A percentile compares a stretch with the other conserved stretches of the same genome.
Evolutionary conservation across 2,888 invertebrate genomes (phyloP).

Genomic region (Chrysolina americana): DNA sequence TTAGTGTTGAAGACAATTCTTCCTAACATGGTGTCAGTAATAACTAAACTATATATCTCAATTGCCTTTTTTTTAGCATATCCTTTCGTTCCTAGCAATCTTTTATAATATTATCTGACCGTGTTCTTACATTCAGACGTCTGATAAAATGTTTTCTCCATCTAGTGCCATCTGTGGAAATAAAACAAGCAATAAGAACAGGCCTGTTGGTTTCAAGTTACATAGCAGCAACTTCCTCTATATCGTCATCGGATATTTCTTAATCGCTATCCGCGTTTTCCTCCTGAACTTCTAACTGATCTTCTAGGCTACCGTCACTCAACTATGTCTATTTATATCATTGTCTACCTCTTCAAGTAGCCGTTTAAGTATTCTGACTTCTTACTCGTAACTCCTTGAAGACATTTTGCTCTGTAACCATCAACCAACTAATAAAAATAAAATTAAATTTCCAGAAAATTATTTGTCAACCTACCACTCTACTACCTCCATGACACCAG

Average conservation of each 20-base stretch:
- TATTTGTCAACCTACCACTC: neutral
- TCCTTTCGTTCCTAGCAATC: too few relatives aligned
- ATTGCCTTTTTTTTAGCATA: too few relatives aligned
- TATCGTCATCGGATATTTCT: conserved; percentile 20
- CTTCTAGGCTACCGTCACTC: conserved; percentile 15
- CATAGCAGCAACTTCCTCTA: conserved; percentile 4
- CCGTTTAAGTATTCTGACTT: conserved; percentile 17
- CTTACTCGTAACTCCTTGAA: conserved; percentile 16
- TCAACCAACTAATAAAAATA: neutral
- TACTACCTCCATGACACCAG: neutral
- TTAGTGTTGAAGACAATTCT: too few relatives aligned
- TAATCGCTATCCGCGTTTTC: conserved; percentile 25
- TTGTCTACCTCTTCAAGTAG: conserved; percentile 18
- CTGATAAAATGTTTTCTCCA: too few relatives aligned
- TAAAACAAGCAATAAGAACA: neutral
- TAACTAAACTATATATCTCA: too few relatives aligned
- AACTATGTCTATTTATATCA: neutral
- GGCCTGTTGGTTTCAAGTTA: neutral
- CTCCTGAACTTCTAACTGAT: neutral
- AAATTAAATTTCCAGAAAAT: conserved; percentile 1
- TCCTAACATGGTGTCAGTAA: too few relatives aligned
- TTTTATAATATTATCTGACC: too few relatives aligned
- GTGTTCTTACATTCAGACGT: too few relatives aligned
- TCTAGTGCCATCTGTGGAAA: too few relatives aligned
- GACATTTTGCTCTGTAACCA: conserved; percentile 9